A percentile compares a stretch with the other conserved stretches of the same genome.
phyloP scores from a whole-genome alignment of 2,888 invertebrate genomes.

The Acleris literana region DNA sequence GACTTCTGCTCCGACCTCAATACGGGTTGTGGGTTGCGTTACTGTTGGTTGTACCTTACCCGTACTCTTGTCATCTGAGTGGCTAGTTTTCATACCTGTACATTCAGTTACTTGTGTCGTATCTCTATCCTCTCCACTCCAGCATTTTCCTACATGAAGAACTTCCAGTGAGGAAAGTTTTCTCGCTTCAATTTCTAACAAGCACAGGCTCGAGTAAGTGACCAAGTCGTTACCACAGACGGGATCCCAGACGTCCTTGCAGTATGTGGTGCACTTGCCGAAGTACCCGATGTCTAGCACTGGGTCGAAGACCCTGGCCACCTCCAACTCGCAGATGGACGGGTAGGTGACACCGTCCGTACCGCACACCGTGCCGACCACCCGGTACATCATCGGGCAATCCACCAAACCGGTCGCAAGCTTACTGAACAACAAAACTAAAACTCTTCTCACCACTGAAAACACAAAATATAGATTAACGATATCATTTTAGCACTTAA shows the following conservation, averaged over 20 bases:
- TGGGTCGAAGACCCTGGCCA: conserved; percentile 37
- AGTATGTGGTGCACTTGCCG: conserved; percentile 40
- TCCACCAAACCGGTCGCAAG: conserved; percentile 7
- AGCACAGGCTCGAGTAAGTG: conserved; percentile 3
- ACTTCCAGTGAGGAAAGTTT: background rate
- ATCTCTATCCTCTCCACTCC: background rate
- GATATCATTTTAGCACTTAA: conserved; percentile 3
- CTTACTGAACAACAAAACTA: conserved; percentile 2
- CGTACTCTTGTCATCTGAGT: too few relatives aligned
- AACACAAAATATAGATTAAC: background rate
- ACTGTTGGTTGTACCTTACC: too few relatives aligned
- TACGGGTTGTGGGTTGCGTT: too few relatives aligned
- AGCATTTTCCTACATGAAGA: background rate
- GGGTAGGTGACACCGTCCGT: conserved; percentile 43
- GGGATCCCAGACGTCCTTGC: conserved; percentile 27
- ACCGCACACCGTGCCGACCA: conserved; percentile 40
- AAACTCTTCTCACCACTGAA: conserved; percentile 25
- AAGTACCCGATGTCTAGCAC: conserved; percentile 36
- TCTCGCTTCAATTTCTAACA: background rate
- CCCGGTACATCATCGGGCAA: conserved; percentile 6
- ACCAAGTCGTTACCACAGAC: conserved; percentile 4
- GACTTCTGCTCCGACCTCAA: too few relatives aligned
- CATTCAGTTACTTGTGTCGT: too few relatives aligned
- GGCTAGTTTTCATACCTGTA: too few relatives aligned
- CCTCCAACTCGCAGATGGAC: conserved; percentile 44